A percentile compares a stretch with the other conserved stretches of the same genome.
Evolutionary conservation across 1,140 invertebrate species (phyloP).

Genomic region (Saccostrea cuccullata): DNA sequence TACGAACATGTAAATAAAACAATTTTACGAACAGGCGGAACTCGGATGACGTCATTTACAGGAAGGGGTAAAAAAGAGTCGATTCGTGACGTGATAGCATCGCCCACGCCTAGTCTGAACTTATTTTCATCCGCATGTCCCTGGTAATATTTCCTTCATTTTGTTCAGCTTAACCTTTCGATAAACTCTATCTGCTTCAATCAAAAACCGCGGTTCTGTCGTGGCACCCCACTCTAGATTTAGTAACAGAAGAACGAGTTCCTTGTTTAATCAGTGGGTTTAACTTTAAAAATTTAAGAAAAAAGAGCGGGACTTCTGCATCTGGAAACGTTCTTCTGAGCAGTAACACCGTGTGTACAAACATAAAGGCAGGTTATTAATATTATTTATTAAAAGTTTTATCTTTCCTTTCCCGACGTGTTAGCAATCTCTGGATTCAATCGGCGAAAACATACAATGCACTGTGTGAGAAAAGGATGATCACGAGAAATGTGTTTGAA

Average conservation of each 20-base stretch:
- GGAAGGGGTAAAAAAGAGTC: not conserved
- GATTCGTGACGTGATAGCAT: constrained; percentile 25
- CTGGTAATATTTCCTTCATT: not conserved
- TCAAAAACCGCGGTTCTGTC: not conserved
- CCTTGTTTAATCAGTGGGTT: constrained; percentile 24
- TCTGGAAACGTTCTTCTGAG: constrained; percentile 9
- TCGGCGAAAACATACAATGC: constrained; percentile 19
- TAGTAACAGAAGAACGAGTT: constrained; percentile 20
- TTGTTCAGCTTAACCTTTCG: not conserved
- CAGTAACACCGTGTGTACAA: constrained; percentile 20
- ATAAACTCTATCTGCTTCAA: constrained; percentile 32
- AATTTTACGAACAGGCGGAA: not conserved
- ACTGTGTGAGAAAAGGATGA: not conserved
- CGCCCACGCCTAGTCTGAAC: not conserved
- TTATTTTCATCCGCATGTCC: not conserved
- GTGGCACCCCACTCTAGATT: constrained; percentile 14
- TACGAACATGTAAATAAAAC: not conserved
- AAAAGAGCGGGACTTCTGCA: not conserved
- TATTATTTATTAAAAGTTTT: constrained; percentile 18
- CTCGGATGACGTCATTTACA: constrained; percentile 25
- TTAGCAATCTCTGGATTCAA: not conserved
- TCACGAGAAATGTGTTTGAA: not conserved
- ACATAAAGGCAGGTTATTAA: constrained; percentile 24
- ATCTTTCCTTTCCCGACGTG: constrained; percentile 6
- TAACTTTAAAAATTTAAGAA: not conserved